Base-by-base conservation (phyloP, 2,797 vertebrate genomes). In the Acridotheres tristis region DNA sequence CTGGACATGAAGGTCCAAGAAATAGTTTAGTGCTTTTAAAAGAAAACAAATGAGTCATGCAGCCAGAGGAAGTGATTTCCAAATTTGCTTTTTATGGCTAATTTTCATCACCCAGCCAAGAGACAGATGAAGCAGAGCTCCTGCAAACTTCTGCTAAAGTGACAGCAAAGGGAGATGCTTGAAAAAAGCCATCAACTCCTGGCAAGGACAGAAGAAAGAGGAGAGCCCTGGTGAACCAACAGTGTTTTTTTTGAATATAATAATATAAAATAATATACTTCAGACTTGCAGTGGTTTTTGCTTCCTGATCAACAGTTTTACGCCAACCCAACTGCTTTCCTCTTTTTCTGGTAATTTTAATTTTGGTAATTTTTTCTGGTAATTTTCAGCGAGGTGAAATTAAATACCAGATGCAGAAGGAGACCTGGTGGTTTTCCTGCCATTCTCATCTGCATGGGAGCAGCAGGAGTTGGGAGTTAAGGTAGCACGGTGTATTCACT, bases 251-350 rank as follows among this genome's bases (percentile, higher is more conserved):
- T 36, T 16, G 15, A 91, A 78, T 30, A 53, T 53, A 53, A 53
- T 53, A 53, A 53, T 26, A 65, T 13, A 50, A 95, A 93, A 94
- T 86, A 74, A 71, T 67, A 87, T 26, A 45, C 67, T 95, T 84
- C 55, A 90, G 71, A 43, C 67, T 88, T 29, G 16, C 75, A 40
- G 72, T 48, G 84, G 45, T 58, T 96, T 94, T 93, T 89, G 54
- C 74, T 96, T 96, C 85, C 92, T 88, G 75, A 50, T 86, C 63
- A 73, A 45, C 63, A 84, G 48, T 69, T 89, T 86, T 40, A 91
- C 91, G 66, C 55, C 34, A 67, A 32, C 30, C n/a, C 15, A 86
- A 67, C 59, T 10, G 7, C 42, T 84, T 90, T 86, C 34, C 25
- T 88, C 27, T 45, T 86, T 43, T 88, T 73, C 85, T 78, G 66